Evolutionary conservation across 1,140 invertebrate species (phyloP).

Genomic region (Hydropsyche tenuis): DNA sequence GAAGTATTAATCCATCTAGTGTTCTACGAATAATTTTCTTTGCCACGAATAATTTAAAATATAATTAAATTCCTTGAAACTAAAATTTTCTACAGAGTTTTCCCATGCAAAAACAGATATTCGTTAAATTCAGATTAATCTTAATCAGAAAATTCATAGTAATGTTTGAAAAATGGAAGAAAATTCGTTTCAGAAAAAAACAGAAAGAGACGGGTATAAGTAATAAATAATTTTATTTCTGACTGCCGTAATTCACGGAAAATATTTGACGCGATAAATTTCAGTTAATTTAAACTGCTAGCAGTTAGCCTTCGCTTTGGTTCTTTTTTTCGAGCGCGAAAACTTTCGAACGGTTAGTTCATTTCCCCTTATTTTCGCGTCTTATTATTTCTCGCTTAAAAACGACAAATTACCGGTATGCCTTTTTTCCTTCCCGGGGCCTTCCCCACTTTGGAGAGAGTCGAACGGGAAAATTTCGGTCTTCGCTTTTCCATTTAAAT

Average conservation of each 20-base stretch:
- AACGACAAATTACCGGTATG: constrained; percentile 7
- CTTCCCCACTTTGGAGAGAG: too few relatives aligned
- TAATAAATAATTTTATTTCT: constrained; percentile 2
- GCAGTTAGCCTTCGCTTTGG: not conserved
- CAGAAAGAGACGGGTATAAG: not conserved
- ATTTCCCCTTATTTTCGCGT: not conserved
- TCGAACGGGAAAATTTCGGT: not conserved
- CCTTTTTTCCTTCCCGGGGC: not conserved
- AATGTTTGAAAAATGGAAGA: not conserved
- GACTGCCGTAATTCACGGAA: constrained; percentile 11
- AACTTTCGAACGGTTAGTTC: not conserved
- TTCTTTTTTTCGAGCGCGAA: too few relatives aligned
- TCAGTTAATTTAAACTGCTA: constrained; percentile 3
- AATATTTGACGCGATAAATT: constrained; percentile 24
- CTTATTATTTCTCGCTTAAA: constrained; percentile 3
- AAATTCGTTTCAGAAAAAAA: not conserved
- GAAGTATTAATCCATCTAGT: too few relatives aligned
- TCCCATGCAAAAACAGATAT: not conserved
- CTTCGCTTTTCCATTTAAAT: constrained; percentile 15
- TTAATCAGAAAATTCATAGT: not conserved
- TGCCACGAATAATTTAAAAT: too few relatives aligned
- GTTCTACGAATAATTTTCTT: too few relatives aligned
- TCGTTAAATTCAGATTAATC: not conserved
- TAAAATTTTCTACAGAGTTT: too few relatives aligned
- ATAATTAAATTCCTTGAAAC: too few relatives aligned